Base-by-base conservation (phyloP, 2,113 vertebrate genomes). In the Corvus moneduloides region DNA sequence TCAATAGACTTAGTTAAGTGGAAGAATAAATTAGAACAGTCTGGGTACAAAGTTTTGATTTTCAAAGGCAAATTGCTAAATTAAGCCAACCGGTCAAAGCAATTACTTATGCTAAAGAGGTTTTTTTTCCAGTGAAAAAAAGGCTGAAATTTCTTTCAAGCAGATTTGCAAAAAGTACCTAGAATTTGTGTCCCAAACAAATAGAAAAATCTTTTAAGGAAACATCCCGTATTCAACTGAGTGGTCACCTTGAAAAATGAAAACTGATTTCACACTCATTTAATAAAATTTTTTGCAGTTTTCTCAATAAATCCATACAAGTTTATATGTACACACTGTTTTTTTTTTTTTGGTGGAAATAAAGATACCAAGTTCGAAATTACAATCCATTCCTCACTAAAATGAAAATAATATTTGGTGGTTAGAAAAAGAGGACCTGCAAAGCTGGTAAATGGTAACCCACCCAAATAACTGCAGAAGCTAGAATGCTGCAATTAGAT, bases 401-500 rank as follows among this genome's bases (percentile, higher is more conserved):
- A 10, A 58, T 32, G 9, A 77, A 78, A 87, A 30, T 16, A 63
- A 10, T 54, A 46, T 62, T 76, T 48, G 15, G 4, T 59, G 6
- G 4, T 43, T 83, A 55, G 33, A 26, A 68, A 69, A 85, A 83
- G 11, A 7, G 1, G 26, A 30, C 17, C 8, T 62, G 6, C 33
- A 86, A 94, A 89, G 11, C 11, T 76, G 21, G 7, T 28, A 63
- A 80, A n/a, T 33, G 12, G 4, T n/a, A 72, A 75, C 51, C 32
- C 66, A 68, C 30, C 17, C 35, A 81, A 75, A 77, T 35, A 15
- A 27, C 73, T 90, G 26, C 56, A 88, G 73, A 68, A 84, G 32
- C 21, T 63, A 35, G 17, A 88, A 83, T 35, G 22, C 21, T 95
- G 41, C 48, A 89, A 82, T 68, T 78, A 86, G 74, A 84, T 72